Conservation (phyloP, 2,113 vertebrate species). For the Saccopteryx leptura region DNA sequence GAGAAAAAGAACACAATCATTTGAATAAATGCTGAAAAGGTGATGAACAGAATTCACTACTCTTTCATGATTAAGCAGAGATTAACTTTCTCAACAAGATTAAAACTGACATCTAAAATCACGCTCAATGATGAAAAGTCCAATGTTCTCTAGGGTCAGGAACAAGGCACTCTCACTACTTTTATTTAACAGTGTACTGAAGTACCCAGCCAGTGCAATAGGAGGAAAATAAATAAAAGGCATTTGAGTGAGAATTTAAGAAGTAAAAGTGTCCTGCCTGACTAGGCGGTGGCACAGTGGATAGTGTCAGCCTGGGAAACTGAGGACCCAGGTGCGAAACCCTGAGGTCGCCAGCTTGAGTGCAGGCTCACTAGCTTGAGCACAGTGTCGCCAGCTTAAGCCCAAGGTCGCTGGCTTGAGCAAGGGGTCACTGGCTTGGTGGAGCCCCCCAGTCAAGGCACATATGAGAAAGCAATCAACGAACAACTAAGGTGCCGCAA, state of each 20-base stretch:
- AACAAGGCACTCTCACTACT: not conserved
- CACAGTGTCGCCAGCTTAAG: too few relatives aligned
- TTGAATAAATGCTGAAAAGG: conserved; percentile 30
- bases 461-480: too few relatives aligned
- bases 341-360: too few relatives aligned
- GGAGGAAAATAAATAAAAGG: not conserved
- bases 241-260: not conserved
- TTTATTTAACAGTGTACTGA: not conserved
- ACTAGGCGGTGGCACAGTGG: too few relatives aligned
- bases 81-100: not conserved
- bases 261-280: conserved; percentile 23
- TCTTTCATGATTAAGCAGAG: not conserved
- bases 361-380: too few relatives aligned
- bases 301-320: too few relatives aligned
- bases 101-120: conserved; percentile 18
- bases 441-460: too few relatives aligned
- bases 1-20: not conserved
- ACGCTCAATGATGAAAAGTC: not conserved
- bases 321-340: too few relatives aligned
- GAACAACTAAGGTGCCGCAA: too few relatives aligned
- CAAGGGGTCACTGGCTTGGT: too few relatives aligned
- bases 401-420: too few relatives aligned
- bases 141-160: not conserved
- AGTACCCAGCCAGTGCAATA: not conserved
- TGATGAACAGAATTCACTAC: not conserved